These are phyloP conservation scores for Channa striata DNA, from an alignment of 2,797 vertebrate species.

Conservation along the genomic window DNA sequence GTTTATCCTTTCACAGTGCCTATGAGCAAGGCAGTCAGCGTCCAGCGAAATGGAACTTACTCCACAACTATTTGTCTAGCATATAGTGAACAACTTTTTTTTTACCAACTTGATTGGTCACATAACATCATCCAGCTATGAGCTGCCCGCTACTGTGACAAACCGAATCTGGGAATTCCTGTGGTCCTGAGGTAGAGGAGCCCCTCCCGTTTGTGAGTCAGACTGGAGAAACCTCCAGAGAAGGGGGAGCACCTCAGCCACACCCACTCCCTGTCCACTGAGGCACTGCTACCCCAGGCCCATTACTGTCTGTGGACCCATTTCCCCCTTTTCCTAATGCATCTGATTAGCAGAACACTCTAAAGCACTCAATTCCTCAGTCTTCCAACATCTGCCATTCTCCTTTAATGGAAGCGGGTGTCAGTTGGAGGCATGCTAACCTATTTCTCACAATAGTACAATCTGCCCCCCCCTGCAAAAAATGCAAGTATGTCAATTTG, in stretches of 20 bases:
- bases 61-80: not conserved
- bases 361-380: slow-evolving; percentile 48
- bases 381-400: slow-evolving; percentile 46
- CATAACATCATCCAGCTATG: not conserved
- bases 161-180: slow-evolving; percentile 65
- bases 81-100: slow-evolving; percentile 1
- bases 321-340: slow-evolving; percentile 38
- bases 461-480: slow-evolving; percentile 54
- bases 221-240: slow-evolving; percentile 59
- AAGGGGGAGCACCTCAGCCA: slow-evolving; percentile 67
- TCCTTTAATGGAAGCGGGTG: slow-evolving; percentile 58
- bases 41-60: not conserved
- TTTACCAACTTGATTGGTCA: slow-evolving; percentile 11
- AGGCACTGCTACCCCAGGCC: slow-evolving; percentile 35
- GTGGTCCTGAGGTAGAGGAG: slow-evolving; percentile 25
- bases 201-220: slow-evolving; percentile 64
- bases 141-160: slow-evolving; percentile 12
- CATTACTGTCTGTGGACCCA: slow-evolving; percentile 50
- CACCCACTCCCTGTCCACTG: slow-evolving; percentile 64
- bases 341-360: slow-evolving; percentile 51
- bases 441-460: slow-evolving; percentile 69
- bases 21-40: slow-evolving; percentile 3
- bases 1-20: not conserved
- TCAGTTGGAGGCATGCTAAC: slow-evolving; percentile 70
- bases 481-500: slow-evolving; percentile 48